phyloP scores from a whole-genome alignment of 2,888 invertebrate species.

The Brachyopa scutellaris region DNA sequence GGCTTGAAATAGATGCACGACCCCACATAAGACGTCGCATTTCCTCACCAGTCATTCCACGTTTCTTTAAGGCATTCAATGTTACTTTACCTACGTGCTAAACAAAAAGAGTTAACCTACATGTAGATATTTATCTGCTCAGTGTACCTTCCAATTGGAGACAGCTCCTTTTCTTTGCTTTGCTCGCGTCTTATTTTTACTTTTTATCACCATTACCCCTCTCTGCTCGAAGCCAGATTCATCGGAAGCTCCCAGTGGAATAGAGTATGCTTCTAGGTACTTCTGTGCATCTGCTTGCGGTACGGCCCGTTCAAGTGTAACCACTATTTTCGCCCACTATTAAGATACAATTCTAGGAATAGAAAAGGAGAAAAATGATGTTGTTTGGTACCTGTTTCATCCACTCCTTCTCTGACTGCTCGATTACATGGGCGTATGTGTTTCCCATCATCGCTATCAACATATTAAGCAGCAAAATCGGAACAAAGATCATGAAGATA shows the following conservation, averaged over 20 bases:
- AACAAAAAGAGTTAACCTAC: neutral
- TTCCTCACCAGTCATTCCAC: conserved; percentile 93
- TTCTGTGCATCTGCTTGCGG: conserved; percentile 94
- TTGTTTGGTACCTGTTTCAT: conserved; percentile 94
- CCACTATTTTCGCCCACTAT: conserved; percentile 99
- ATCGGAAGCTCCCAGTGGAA: conserved; percentile 92
- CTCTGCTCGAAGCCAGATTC: conserved; percentile 93
- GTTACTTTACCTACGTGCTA: conserved; percentile 93
- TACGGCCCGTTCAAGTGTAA: conserved; percentile 96
- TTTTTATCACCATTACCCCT: conserved; percentile 99
- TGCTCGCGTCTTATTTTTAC: conserved; percentile 97
- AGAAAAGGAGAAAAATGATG: too few relatives aligned
- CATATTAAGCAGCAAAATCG: conserved; percentile 96
- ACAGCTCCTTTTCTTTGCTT: conserved; percentile 98
- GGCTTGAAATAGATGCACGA: conserved; percentile 92
- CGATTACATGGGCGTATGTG: conserved; percentile 98
- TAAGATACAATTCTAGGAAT: conserved; percentile 1
- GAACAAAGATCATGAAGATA: conserved; percentile 98
- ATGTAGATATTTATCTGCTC: too few relatives aligned
- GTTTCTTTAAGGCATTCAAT: conserved; percentile 90
- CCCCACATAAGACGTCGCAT: conserved; percentile 95
- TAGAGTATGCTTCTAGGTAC: conserved; percentile 97
- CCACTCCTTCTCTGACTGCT: conserved; percentile 99
- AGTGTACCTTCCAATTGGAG: conserved; percentile 95
- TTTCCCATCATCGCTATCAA: conserved; percentile 99